Conservation (phyloP, 2,888 invertebrate species). For the Oscheius sp. region DNA sequence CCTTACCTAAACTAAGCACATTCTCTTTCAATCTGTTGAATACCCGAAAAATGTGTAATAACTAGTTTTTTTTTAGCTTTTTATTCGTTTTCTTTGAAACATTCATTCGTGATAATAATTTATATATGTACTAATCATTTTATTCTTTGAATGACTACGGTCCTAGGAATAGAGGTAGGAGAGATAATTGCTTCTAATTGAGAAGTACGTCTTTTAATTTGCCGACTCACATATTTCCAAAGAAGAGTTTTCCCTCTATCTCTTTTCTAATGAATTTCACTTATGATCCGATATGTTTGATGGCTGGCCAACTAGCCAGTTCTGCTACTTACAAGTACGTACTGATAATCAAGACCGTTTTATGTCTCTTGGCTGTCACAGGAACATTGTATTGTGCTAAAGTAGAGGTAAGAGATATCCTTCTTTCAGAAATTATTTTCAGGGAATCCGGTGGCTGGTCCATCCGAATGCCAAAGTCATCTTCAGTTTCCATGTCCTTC, state of each 20-base stretch:
- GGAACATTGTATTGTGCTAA: background rate
- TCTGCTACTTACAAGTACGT: background rate
- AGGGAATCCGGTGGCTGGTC: constrained; percentile 20
- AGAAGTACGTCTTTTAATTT: background rate
- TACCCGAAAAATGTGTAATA: too few relatives aligned
- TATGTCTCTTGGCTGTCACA: background rate
- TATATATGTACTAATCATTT: too few relatives aligned
- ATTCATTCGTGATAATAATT: too few relatives aligned
- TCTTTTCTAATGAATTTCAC: too few relatives aligned
- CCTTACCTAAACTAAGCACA: too few relatives aligned
- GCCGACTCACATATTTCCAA: background rate
- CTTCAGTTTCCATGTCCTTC: constrained; percentile 5
- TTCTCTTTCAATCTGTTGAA: too few relatives aligned
- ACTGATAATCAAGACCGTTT: constrained; percentile 2
- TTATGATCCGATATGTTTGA: background rate
- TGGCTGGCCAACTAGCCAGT: background rate
- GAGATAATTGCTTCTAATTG: background rate
- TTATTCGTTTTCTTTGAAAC: too few relatives aligned
- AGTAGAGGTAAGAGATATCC: background rate
- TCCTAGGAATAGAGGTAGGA: too few relatives aligned
- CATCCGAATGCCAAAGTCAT: constrained; percentile 1
- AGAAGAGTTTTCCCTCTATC: too few relatives aligned
- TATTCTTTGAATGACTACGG: too few relatives aligned
- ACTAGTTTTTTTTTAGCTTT: too few relatives aligned
- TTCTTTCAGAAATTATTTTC: background rate